phyloP scores from a whole-genome alignment of 2,113 vertebrate species.

The Megaleporinus macrocephalus region DNA sequence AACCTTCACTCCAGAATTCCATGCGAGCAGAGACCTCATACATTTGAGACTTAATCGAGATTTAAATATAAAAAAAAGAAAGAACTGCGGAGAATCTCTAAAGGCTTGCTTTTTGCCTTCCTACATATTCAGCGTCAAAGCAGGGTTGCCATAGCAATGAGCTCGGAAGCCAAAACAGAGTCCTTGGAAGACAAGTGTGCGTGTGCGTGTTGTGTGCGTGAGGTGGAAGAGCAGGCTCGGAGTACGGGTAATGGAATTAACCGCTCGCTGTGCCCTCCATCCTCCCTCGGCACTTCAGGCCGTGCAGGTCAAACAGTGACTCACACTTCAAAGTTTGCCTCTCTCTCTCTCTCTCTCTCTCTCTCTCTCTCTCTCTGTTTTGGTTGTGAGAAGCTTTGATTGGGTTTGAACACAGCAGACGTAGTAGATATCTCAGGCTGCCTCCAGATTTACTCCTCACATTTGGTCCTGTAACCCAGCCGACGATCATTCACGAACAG shows the following conservation, averaged over 20 bases:
- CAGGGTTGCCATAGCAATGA: constrained; percentile 80
- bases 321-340: neutral
- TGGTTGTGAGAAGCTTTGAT: constrained; percentile 15
- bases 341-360: neutral
- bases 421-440: neutral
- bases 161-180: constrained; percentile 78
- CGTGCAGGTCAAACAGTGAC: constrained; percentile 29
- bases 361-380: neutral
- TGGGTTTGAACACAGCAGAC: neutral
- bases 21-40: neutral
- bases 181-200: constrained; percentile 75
- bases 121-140: constrained; percentile 80
- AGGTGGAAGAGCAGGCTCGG: constrained; percentile 45
- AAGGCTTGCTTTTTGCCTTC: constrained; percentile 73
- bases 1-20: too few relatives aligned
- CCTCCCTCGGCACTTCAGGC: constrained; percentile 52
- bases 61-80: too few relatives aligned
- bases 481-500: too few relatives aligned
- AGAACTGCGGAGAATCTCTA: constrained; percentile 65
- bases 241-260: constrained; percentile 71
- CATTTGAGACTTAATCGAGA: neutral
- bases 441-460: neutral
- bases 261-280: constrained; percentile 54
- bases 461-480: neutral
- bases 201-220: constrained; percentile 35